Evolutionary conservation across 1,140 invertebrate genomes (phyloP), one percentile per base, ranked within the genome.

Genomic region (Papilio aristodemus): DNA sequence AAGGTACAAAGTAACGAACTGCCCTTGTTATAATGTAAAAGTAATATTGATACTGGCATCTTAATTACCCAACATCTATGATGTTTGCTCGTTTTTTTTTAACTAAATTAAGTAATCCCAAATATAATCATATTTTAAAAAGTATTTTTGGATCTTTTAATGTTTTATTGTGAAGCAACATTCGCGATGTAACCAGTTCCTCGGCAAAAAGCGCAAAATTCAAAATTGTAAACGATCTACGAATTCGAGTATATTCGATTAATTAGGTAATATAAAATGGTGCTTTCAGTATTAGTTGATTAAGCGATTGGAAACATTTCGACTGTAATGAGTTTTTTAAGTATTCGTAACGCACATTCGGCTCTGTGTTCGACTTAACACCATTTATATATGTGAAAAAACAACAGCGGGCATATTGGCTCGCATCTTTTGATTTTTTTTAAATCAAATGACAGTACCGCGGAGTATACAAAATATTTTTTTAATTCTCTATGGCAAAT

Each of bases 221-320:
- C 77, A 79, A 81, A 81, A 81, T 83, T 81, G 37, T 73, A 73
- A 72, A 59, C 70, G 69, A 76, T 70, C 74, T 80, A 77, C 72
- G 27, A 32, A 22, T 50, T 50, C 46, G 19, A 22, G 46, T 50
- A 84, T 71, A 78, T 78, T 81, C 74, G 79, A 85, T 79, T 81
- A 84, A 85, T 85, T 82, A 87, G 80, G 77, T 84, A 84, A 84
- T 83, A 80, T 75, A 70, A 81, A 83, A 86, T 91, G 89, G 89
- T 91, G 87, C 89, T 91, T 88, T 79, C 89, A 91, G 87, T 91
- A 91, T 91, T 91, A 89, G 78, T 89, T 85, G 79, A 77, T 75
- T 90, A 89, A 86, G 86, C 82, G 78, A 81, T 70, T 77, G 70
- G 76, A 75, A 81, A 50, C 80, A 70, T 76, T 75, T 69, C n/a